These are phyloP conservation scores for Drosophila aldrichi DNA, from an alignment of 2,888 invertebrate species.

Conservation along the genomic window DNA sequence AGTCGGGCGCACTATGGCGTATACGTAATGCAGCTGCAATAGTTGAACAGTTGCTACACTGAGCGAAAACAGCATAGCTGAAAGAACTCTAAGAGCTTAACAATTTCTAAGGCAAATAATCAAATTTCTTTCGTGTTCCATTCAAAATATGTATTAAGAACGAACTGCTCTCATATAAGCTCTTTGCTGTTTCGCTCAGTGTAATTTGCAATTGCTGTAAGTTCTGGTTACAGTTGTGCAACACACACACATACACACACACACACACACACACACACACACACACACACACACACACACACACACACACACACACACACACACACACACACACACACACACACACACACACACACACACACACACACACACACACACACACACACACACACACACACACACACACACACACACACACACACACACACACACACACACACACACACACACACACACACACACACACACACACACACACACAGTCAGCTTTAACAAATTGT, in stretches of 20 bases:
- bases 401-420: neutral
- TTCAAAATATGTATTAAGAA: neutral
- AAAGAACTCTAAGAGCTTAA: neutral
- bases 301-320: neutral
- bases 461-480: neutral
- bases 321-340: neutral
- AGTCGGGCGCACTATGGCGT: slow-evolving; percentile 25
- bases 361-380: neutral
- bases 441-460: too few species aligned
- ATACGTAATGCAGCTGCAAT: slow-evolving; percentile 42
- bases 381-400: neutral
- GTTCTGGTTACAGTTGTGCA: slow-evolving; percentile 20
- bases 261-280: neutral
- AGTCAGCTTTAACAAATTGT: slow-evolving; percentile 35
- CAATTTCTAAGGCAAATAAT: neutral
- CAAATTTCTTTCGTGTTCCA: neutral
- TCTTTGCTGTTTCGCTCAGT: neutral
- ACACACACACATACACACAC: neutral
- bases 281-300: neutral
- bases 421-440: neutral
- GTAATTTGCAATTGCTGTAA: neutral
- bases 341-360: neutral
- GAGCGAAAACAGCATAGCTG: neutral
- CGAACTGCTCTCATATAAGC: neutral
- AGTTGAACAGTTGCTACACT: slow-evolving; percentile 3